Evolutionary conservation across 2,113 vertebrate genomes (phyloP).

Genomic region (Mustela nigripes): DNA sequence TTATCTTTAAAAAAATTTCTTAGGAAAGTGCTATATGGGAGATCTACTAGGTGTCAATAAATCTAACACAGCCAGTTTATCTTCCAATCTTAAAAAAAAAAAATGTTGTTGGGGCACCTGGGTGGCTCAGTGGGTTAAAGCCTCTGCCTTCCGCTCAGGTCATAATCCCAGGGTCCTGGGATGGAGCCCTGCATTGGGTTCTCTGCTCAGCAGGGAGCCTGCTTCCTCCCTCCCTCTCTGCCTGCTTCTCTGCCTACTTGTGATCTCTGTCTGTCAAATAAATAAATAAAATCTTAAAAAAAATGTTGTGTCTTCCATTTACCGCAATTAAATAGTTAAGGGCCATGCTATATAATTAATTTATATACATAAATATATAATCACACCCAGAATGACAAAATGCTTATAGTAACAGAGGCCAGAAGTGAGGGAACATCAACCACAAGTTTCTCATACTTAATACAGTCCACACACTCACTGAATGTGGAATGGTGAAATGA

Average conservation of each 20-base stretch:
- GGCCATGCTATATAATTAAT: neutral
- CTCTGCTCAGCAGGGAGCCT: too few relatives aligned
- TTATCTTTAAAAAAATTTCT: slow-evolving; percentile 12
- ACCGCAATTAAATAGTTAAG: neutral
- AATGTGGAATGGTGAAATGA: neutral
- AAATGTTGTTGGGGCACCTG: neutral
- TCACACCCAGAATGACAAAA: neutral
- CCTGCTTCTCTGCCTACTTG: too few relatives aligned
- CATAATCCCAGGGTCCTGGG: too few relatives aligned
- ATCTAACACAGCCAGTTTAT: neutral
- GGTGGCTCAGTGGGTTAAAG: too few relatives aligned
- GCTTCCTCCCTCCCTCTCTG: too few relatives aligned
- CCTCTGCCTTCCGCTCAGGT: too few relatives aligned
- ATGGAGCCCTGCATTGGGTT: too few relatives aligned
- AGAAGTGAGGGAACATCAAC: neutral
- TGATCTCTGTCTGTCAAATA: too few relatives aligned
- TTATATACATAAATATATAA: neutral
- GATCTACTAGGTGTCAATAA: neutral
- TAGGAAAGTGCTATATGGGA: neutral
- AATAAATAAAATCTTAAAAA: neutral
- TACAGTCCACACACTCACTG: neutral
- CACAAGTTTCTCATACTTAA: neutral
- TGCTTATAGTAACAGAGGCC: neutral
- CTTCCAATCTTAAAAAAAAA: neutral
- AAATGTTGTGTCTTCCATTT: neutral